Base-by-base conservation (phyloP, 2,888 invertebrate genomes). In the Lathronympha strigana region DNA sequence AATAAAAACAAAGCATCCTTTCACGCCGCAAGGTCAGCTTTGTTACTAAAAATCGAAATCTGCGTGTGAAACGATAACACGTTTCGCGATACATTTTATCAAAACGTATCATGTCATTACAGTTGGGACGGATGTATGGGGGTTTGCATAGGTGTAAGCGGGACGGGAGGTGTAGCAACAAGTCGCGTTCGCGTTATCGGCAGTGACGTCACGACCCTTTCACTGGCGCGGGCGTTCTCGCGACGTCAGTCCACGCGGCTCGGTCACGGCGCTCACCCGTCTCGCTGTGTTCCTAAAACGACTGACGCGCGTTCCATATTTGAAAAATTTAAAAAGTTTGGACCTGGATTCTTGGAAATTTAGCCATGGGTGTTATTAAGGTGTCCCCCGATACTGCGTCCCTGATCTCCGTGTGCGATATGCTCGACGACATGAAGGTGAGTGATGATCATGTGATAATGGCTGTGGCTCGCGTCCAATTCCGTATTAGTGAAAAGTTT, bases 181-280 rank as follows among this genome's bases (percentile, higher is more conserved):
- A 88, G 90, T 88, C 72, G 76, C 74, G 74, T 72, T 61, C 71
- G 77, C 84, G 90, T 93, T 93, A 92, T 90, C 89, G 88, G 84
- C 82, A 72, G 84, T 94, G 93, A 94, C 94, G 94, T 94, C 93
- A 93, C 71, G 84, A 79, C 86, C 90, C 90, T 92, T 90, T 92
- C 92, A 90, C 89, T 92, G 84, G 83, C 83, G 81, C 83, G 83
- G 76, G 69, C 72, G 72, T 68, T 71, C 71, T 66, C 71, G 61
- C 71, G 68, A 71, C 82, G 73, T 83, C 88, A 92, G 91, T 92
- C 88, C 87, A 83, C 86, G 92, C 89, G 91, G 88, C 91, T 91
- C 92, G 88, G 88, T 90, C 88, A 87, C 84, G 76, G 86, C 87
- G 90, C 82, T 87, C 86, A 88, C 68, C 81, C 85, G 87, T 83